These are phyloP conservation scores for Desoria tigrina DNA, from an alignment of 2,888 invertebrate genomes.

Conservation along the genomic window DNA sequence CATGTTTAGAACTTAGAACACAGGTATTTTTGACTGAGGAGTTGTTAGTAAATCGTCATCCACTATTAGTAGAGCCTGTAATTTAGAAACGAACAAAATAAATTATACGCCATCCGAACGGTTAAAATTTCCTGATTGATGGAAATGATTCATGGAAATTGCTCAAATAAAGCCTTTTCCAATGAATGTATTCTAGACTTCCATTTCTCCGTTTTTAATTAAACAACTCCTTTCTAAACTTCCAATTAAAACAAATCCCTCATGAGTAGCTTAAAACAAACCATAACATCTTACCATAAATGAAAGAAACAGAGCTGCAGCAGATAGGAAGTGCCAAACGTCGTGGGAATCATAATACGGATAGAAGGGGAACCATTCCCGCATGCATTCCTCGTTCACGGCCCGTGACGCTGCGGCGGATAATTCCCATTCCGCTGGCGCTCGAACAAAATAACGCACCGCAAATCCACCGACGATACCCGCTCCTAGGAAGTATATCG, in stretches of 20 bases:
- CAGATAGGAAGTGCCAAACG: conserved; percentile 61
- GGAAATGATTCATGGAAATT: no score
- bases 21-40: conserved; percentile 44
- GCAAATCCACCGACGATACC: conserved; percentile 47
- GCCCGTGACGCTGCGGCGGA: conserved; percentile 48
- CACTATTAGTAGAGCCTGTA: conserved; percentile 48
- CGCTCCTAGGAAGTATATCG: conserved; percentile 42
- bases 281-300: conserved; percentile 59
- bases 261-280: background rate
- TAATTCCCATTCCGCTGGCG: conserved; percentile 48
- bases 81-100: background rate
- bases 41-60: conserved; percentile 50
- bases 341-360: conserved; percentile 58
- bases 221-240: no score
- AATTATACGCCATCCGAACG: no score
- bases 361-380: conserved; percentile 46
- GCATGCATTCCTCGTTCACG: conserved; percentile 47
- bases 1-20: conserved; percentile 42
- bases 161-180: no score
- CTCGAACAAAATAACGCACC: conserved; percentile 43
- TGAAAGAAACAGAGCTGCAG: conserved; percentile 59
- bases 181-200: background rate
- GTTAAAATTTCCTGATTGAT: no score
- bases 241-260: no score
- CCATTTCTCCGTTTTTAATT: no score